A percentile compares a stretch with the other conserved stretches of the same genome.
These are phyloP conservation scores for Mantis religiosa DNA, from an alignment of 2,888 invertebrate genomes.

Conservation along the genomic window DNA sequence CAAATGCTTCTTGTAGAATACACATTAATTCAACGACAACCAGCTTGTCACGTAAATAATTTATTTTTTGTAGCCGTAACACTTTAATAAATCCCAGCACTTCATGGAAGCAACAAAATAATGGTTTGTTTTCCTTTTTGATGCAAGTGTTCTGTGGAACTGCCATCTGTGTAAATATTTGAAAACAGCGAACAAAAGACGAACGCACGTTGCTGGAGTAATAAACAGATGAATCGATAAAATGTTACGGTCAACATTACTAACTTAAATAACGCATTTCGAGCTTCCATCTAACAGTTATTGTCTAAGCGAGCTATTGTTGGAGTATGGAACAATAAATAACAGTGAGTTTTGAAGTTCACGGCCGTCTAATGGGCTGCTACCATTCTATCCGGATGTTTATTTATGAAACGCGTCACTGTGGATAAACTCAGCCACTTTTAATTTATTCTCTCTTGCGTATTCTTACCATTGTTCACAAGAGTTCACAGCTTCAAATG, in stretches of 20 bases:
- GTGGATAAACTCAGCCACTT: too few species aligned
- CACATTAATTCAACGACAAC: not conserved
- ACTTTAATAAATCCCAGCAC: not conserved
- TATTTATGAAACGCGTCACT: too few species aligned
- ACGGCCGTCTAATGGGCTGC: too few species aligned
- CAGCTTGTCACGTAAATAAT: not conserved
- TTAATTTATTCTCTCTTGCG: too few species aligned
- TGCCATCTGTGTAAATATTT: not conserved
- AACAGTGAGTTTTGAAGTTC: too few species aligned
- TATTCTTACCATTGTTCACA: too few species aligned
- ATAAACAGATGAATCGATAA: not conserved
- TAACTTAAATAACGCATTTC: not conserved
- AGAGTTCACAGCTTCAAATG: too few species aligned
- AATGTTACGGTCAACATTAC: not conserved
- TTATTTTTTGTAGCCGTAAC: not conserved
- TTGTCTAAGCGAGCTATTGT: not conserved
- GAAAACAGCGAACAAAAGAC: not conserved
- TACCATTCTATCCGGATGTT: too few species aligned
- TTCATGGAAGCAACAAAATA: not conserved
- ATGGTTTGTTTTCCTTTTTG: not conserved
- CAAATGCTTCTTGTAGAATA: not conserved
- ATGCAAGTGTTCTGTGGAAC: not conserved
- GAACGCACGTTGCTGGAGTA: not conserved
- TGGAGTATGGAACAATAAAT: not conserved
- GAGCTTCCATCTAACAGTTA: not conserved